Evolutionary conservation across 2,113 vertebrate species (phyloP).

Genomic region (Rhabdornis inornatus): DNA sequence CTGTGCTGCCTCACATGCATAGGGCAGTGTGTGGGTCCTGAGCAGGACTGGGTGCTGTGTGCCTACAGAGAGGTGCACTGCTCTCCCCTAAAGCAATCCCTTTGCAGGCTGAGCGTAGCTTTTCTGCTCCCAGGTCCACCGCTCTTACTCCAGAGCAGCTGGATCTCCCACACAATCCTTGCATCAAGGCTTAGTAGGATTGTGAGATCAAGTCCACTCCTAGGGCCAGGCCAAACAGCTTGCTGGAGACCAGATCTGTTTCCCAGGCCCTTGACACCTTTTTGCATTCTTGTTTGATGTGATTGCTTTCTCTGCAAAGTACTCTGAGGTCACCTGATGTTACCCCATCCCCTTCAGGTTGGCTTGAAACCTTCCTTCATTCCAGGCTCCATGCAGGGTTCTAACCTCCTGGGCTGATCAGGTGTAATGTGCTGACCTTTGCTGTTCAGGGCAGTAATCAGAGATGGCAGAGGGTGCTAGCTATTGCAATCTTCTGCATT

Average conservation of each 20-base stretch:
- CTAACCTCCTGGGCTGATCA: slow-evolving; percentile 6
- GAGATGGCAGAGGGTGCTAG: not conserved
- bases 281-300: not conserved
- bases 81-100: not conserved
- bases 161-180: accelerated
- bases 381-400: not conserved
- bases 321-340: not conserved
- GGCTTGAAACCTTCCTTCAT: not conserved
- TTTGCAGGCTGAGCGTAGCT: not conserved
- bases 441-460: slow-evolving; percentile 1
- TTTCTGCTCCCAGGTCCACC: not conserved
- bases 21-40: not conserved
- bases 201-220: not conserved
- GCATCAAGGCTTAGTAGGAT: not conserved
- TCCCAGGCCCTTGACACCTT: not conserved
- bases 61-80: not conserved
- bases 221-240: not conserved
- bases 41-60: not conserved
- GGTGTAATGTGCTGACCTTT: slow-evolving; percentile 40
- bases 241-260: not conserved
- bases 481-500: not conserved
- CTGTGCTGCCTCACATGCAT: accelerated
- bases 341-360: not conserved
- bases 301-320: slow-evolving; percentile 2
- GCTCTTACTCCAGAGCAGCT: not conserved